Percentiles rank a stretch among this genome's conserved stretches.
Evolutionary conservation across 2,888 invertebrate species (phyloP).

Genomic region (Drosophila infuscata): DNA sequence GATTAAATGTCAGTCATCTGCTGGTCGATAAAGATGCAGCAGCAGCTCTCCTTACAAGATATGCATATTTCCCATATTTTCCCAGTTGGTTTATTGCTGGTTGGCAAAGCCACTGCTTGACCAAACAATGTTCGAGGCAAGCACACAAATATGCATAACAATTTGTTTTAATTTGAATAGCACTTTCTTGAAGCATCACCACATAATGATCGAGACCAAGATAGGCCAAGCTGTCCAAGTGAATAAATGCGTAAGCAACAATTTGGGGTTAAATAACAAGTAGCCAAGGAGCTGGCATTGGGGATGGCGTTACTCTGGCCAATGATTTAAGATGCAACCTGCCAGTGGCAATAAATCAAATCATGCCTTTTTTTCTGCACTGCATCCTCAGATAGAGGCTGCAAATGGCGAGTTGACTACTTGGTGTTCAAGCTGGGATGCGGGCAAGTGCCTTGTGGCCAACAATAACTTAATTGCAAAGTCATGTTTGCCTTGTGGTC

Average conservation of each 20-base stretch:
- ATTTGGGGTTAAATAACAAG: slow-evolving; percentile 61
- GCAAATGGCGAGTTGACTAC: slow-evolving; percentile 2
- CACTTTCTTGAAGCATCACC: slow-evolving; percentile 42
- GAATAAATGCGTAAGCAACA: slow-evolving; percentile 60
- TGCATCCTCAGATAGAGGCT: slow-evolving; percentile 4
- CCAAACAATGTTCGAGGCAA: slow-evolving; percentile 25
- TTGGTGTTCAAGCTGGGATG: slow-evolving; percentile 31
- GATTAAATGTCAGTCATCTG: slow-evolving; percentile 63
- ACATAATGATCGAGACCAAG: slow-evolving; percentile 31
- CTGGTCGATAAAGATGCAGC: slow-evolving; percentile 30
- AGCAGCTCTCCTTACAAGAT: not conserved
- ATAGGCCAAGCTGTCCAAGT: slow-evolving; percentile 24
- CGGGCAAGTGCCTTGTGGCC: slow-evolving; percentile 48
- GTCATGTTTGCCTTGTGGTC: slow-evolving; percentile 77
- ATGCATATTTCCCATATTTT: slow-evolving; percentile 1
- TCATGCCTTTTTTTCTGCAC: slow-evolving; percentile 55
- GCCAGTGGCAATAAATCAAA: slow-evolving; percentile 72
- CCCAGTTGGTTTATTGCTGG: not conserved
- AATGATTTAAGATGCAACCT: slow-evolving; percentile 69
- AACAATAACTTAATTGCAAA: slow-evolving; percentile 82
- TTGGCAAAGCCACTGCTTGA: slow-evolving; percentile 1
- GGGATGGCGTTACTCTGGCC: slow-evolving; percentile 15
- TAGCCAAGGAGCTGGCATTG: slow-evolving; percentile 19
- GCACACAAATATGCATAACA: slow-evolving; percentile 61
- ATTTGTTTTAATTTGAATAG: slow-evolving; percentile 66